Evolutionary conservation across 2,113 vertebrate genomes (phyloP), one percentile per base, ranked within the genome.

Genomic region (Pelecanoides urinatrix): DNA sequence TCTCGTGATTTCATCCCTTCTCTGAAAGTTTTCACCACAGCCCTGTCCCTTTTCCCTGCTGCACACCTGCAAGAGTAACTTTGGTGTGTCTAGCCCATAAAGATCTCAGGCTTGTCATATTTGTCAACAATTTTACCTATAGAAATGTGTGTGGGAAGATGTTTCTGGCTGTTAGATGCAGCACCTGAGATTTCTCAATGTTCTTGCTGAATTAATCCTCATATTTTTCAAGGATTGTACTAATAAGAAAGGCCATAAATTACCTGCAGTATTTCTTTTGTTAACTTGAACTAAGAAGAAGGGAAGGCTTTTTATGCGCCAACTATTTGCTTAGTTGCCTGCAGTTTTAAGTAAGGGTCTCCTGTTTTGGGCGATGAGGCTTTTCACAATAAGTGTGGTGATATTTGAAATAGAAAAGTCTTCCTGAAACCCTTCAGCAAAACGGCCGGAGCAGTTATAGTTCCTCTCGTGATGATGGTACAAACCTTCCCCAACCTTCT

Each of bases 1-100:
- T 50, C 17, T 34, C 2, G 1, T 34, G 77, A 34, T 49, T 63
- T 49, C 75, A 40, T 21, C 34, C 52, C 18, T 74, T 50, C 84
- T 52, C 56, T 61, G 65, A 19, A 73, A 5, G 74, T 22, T 61
- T 13, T 81, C 40, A 8, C 5, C 0, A 0, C 20, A 20, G 8
- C 45, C 20, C 21, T 73, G 47, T 59, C n/a, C 65, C 56, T 83
- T 45, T 52, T 21, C 47, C 30, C 67, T 71, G 38, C 63, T 74
- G 63, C 58, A 10, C 71, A 25, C 74, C 62, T 47, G 63, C 66
- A 10, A 3, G 4, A 20, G 34, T 47, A 22, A 36, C 74, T 38
- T 16, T 21, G 86, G 50, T 13, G 45, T 6, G 25, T 34, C 63
- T 34, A 26, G 8, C 13, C 86, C 40, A 0, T n/a, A 32, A 29